Evolutionary conservation across 2,797 vertebrate species (phyloP).

Genomic region (Hydrocynus forskahlii): DNA sequence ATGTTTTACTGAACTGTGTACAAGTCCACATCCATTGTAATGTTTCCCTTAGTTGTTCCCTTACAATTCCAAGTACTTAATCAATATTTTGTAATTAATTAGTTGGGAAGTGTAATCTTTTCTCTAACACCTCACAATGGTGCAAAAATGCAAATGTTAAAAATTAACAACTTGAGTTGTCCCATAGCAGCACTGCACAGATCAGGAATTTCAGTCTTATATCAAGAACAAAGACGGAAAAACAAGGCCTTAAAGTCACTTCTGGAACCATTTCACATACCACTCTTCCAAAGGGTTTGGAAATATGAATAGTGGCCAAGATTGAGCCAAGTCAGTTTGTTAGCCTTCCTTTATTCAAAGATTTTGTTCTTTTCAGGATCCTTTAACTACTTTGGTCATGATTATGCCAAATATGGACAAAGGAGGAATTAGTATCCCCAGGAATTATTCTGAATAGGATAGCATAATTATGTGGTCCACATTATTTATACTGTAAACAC

Average conservation of each 20-base stretch:
- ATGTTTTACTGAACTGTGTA: neutral
- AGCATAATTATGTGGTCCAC: neutral
- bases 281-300: slow-evolving; percentile 29
- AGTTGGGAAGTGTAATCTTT: neutral
- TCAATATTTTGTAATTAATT: neutral
- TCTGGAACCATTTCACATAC: slow-evolving; percentile 30
- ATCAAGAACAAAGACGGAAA: slow-evolving; percentile 43
- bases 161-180: neutral
- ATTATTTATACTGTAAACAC: neutral
- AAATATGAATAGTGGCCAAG: slow-evolving; percentile 30
- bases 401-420: slow-evolving; percentile 17
- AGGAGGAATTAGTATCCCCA: slow-evolving; percentile 1
- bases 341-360: slow-evolving; percentile 3
- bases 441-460: neutral
- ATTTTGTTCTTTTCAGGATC: slow-evolving; percentile 39
- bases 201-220: slow-evolving; percentile 45
- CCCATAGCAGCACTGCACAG: neutral
- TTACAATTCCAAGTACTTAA: neutral
- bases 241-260: slow-evolving; percentile 17
- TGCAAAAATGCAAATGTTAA: slow-evolving; percentile 2
- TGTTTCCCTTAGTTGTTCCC: neutral
- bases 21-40: neutral
- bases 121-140: neutral
- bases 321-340: slow-evolving; percentile 5
- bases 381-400: slow-evolving; percentile 33